Base-by-base conservation (phyloP, 2,888 invertebrate genomes). In the Didymodactylos carnosus region DNA sequence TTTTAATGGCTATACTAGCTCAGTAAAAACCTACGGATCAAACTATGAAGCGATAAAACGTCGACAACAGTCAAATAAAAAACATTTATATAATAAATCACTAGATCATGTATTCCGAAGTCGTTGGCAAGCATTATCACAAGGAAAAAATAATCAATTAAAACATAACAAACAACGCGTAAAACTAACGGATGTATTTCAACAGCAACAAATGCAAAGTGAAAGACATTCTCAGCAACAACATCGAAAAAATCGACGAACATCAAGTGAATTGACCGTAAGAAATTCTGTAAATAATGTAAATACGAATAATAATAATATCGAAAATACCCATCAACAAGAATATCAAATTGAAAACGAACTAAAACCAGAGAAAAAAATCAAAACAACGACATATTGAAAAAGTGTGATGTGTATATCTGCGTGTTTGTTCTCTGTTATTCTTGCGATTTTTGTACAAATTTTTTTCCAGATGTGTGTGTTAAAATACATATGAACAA, bases 71-170 rank as follows among this genome's bases (percentile, higher is more conserved):
- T 62, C 62, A 11, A 71, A 71, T 39, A 70, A 74, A 46, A 71
- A 71, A 23, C 62, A 71, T 40, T 71, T 71, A 25, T 74, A 74
- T 62, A 72, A 75, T 27, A 75, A 75, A 41, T 75, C 75, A 51
- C 40, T 75, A 39, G 75, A 75, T 46, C 69, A 69, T 46, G 75
- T 75, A 16, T 75, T 75, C 41, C 46, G 72, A 49, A 49, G 69
- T 16, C 62, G 75, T 39, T 75, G 72, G 72, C 72, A 72, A 51
- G 75, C 75, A 6, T 43, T 75, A 14, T 39, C 62, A 39, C 75
- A 75, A 43, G 46, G 72, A 16, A 75, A 75, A 72, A 72, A 69
- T 39, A 41, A 70, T 19, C 71, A 75, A 46, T 43, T 53, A 35
- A 25, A 23, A 49, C 25, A 25, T 10, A 62, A 62, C 29, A 75